A percentile compares a stretch with the other conserved stretches of the same genome.
These are phyloP conservation scores for Hippocampus guttulatus DNA, from an alignment of 2,113 vertebrate species.

Conservation along the genomic window DNA sequence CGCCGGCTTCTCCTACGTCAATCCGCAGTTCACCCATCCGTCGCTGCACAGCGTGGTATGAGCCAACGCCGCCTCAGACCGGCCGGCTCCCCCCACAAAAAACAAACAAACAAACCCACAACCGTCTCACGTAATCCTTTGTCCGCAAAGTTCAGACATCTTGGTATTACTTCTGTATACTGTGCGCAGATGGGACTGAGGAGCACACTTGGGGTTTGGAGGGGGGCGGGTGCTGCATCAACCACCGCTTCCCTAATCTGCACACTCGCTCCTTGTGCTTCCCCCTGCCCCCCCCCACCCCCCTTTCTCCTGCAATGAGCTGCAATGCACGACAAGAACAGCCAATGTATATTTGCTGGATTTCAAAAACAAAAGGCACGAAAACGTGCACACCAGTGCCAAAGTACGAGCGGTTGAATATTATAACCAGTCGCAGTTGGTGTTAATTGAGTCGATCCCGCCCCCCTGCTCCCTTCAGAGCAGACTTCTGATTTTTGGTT, in stretches of 20 bases:
- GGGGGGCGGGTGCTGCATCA: background rate
- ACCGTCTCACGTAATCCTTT: conserved; percentile 26
- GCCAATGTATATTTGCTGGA: background rate
- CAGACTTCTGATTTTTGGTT: conserved; percentile 36
- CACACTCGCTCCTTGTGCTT: conserved; percentile 32
- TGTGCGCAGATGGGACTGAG: conserved; percentile 28
- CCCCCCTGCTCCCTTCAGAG: background rate
- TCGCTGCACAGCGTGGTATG: conserved; percentile 83
- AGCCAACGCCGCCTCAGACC: conserved; percentile 40
- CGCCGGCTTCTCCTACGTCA: conserved; percentile 93
- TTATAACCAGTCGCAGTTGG: conserved; percentile 42
- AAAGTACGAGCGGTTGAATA: conserved; percentile 59
- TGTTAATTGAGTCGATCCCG: background rate
- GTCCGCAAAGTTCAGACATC: conserved; percentile 34
- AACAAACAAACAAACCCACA: too few species aligned
- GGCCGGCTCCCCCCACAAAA: conserved; percentile 14
- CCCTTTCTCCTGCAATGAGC: conserved; percentile 28
- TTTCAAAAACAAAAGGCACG: conserved; percentile 24
- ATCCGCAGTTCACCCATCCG: conserved; percentile 87
- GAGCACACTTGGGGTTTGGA: background rate
- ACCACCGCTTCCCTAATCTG: background rate
- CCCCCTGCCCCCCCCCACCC: conserved; percentile 10
- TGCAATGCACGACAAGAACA: conserved; percentile 56
- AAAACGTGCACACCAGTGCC: conserved; percentile 65
- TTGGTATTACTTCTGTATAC: conserved; percentile 21